phyloP scores from a whole-genome alignment of 2,113 vertebrate genomes.

The Reinhardtius hippoglossoides region DNA sequence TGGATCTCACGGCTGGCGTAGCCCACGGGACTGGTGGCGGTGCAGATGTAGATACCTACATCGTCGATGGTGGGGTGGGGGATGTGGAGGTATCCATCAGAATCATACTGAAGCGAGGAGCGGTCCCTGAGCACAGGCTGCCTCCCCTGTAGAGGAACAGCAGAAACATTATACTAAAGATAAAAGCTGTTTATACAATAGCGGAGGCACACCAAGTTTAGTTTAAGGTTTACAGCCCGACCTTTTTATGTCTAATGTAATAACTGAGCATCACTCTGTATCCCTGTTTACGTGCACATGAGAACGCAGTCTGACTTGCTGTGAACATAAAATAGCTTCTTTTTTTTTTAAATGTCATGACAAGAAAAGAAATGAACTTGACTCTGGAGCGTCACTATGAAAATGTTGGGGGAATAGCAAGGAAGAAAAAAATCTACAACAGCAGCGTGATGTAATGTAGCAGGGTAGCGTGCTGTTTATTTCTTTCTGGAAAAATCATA shows the following conservation, averaged over 20 bases:
- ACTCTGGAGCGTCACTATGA: constrained; percentile 37
- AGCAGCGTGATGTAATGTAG: not conserved
- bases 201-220: constrained; percentile 28
- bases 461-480: not conserved
- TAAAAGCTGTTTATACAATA: constrained; percentile 23
- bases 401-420: constrained; percentile 35
- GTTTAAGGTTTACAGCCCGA: constrained; percentile 39
- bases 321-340: constrained; percentile 74
- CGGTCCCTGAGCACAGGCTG: constrained; percentile 62
- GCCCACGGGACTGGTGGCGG: constrained; percentile 87
- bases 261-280: constrained; percentile 54
- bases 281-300: constrained; percentile 19
- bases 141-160: constrained; percentile 78
- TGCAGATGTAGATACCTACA: constrained; percentile 89
- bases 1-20: constrained; percentile 87
- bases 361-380: constrained; percentile 61
- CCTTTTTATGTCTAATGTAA: constrained; percentile 67
- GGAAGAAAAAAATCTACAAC: constrained; percentile 12
- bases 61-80: constrained; percentile 75
- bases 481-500: not conserved
- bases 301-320: constrained; percentile 33
- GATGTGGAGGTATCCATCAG: constrained; percentile 85
- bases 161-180: constrained; percentile 27
- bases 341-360: constrained; percentile 64
- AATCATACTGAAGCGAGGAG: constrained; percentile 65